Evolutionary conservation across 2,797 vertebrate genomes (phyloP).

Genomic region (Denticeps clupeoides): DNA sequence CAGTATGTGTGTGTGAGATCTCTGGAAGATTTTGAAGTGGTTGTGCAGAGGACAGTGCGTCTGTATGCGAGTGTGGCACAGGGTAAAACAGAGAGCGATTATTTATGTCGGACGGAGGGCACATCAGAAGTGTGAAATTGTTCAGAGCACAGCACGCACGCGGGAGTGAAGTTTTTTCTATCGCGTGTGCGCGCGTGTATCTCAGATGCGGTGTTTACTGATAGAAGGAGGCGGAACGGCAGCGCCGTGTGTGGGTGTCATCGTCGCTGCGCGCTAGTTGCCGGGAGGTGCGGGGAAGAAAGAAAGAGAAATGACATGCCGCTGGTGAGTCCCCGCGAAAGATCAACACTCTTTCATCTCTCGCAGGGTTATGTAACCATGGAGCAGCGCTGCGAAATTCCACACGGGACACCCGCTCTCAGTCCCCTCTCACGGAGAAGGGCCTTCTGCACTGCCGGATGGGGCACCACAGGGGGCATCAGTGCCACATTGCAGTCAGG

Average conservation of each 20-base stretch:
- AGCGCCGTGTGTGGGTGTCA: too few relatives aligned
- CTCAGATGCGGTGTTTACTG: too few relatives aligned
- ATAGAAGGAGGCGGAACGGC: too few relatives aligned
- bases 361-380: conserved; percentile 31
- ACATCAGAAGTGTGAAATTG: too few relatives aligned
- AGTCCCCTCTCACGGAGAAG: neutral
- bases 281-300: conserved; percentile 9
- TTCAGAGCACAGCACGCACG: too few relatives aligned
- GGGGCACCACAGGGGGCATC: conserved; percentile 6
- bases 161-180: too few relatives aligned
- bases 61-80: conserved; percentile 5
- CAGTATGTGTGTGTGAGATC: conserved; percentile 35
- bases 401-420: conserved; percentile 26
- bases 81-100: conserved; percentile 1
- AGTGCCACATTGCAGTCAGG: too few relatives aligned
- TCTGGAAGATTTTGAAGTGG: too few relatives aligned
- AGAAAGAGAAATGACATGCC: conserved; percentile 18
- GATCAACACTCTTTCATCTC: conserved; percentile 47
- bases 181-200: too few relatives aligned
- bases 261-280: too few relatives aligned
- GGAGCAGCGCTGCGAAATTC: conserved; percentile 53
- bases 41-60: conserved; percentile 22
- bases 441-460: neutral
- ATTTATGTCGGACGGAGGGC: too few relatives aligned
- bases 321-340: conserved; percentile 48